Evolutionary conservation across 2,113 vertebrate species (phyloP), one percentile per base, ranked within the genome.

Genomic region (Cervus canadensis): DNA sequence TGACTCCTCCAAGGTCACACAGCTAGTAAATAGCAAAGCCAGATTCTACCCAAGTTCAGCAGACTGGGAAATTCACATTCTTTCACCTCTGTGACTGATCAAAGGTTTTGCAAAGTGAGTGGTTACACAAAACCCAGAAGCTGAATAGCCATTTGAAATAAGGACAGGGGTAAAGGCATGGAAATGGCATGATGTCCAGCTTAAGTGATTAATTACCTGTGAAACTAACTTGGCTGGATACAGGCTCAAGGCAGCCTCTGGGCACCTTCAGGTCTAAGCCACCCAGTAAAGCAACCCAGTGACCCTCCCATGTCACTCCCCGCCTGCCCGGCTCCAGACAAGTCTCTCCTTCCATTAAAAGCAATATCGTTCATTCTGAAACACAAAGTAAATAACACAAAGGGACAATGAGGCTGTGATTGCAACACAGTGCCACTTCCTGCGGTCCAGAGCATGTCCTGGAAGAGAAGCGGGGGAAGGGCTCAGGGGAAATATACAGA

Each of bases 351-450:
- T 76, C 52, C 91, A 59, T 52, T 64, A 97, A 82, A 95, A 59
- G 54, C 79, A 86, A 36, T 14, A 25, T 30, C 50, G 60, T 88
- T 67, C 92, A 95, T 93, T 94, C 81, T 97, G 40, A 95, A 59
- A 25, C 74, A 81, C 89, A 91, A 84, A 97, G 97, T 97, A 86
- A 98, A 97, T 85, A 97, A 96, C 79, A 82, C 93, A 88, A 78
- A 91, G 94, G 54, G 96, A 87, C 82, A 96, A 95, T 71, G 60
- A 96, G 33, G 28, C 26, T 23, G 28, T 86, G 96, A 90, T 86
- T 97, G 81, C 93, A 96, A 90, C 57, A 94, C 54, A 90, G 43
- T 50, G 50, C 78, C 90, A 96, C 36, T 98, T 98, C 85, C 93
- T 96, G 60, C 16, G 57, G 89, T 78, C 82, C 82, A 5, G 33